Evolutionary conservation across 2,113 vertebrate species (phyloP).

Genomic region (Oncorhynchus gorbuscha): DNA sequence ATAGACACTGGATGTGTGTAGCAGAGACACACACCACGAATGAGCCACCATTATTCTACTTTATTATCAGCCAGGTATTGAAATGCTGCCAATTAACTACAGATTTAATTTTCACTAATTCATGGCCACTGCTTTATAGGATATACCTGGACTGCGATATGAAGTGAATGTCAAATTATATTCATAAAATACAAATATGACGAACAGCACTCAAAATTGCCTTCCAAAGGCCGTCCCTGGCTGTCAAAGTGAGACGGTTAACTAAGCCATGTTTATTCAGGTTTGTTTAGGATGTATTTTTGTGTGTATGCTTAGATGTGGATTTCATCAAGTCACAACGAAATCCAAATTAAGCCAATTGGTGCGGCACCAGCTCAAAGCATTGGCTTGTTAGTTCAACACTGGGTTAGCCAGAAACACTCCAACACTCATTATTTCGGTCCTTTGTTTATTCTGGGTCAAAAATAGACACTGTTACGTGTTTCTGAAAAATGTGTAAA

Average conservation of each 20-base stretch:
- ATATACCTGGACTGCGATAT: neutral
- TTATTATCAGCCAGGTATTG: slow-evolving; percentile 22
- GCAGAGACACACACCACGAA: neutral
- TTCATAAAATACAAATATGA: neutral
- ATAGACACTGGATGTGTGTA: neutral
- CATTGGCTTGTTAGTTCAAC: slow-evolving; percentile 35
- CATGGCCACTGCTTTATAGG: neutral
- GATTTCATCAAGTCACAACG: neutral
- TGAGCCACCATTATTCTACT: slow-evolving; percentile 20
- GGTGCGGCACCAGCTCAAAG: slow-evolving; percentile 18
- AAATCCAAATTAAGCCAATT: slow-evolving; percentile 29
- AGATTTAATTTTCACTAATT: neutral
- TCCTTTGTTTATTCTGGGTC: slow-evolving; percentile 34
- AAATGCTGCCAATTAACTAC: slow-evolving; percentile 29
- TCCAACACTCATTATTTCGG: slow-evolving; percentile 34
- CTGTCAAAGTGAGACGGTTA: neutral
- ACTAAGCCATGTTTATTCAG: slow-evolving; percentile 3
- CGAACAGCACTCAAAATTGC: neutral
- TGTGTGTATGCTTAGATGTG: slow-evolving; percentile 12
- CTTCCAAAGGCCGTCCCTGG: neutral
- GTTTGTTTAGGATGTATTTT: slow-evolving; percentile 22
- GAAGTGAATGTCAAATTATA: neutral
- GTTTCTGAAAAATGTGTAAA: slow-evolving; percentile 31
- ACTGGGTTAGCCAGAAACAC: slow-evolving; percentile 12
- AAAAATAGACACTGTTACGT: neutral